Base-by-base conservation (phyloP, 53 echinoderm and acorn worm genomes). In the Luidia sarsii region DNA sequence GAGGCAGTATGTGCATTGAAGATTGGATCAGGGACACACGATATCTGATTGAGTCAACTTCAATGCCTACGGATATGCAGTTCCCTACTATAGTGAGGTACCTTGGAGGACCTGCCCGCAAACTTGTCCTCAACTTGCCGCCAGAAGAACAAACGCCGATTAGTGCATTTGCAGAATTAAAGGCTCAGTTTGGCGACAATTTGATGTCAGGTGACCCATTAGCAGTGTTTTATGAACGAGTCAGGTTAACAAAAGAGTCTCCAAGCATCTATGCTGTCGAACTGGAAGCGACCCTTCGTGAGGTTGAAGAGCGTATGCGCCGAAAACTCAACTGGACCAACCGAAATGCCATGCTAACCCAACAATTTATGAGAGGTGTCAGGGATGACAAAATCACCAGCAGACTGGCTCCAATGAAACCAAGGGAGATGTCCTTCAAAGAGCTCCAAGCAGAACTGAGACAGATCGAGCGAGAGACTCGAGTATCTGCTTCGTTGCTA, bases 21-120 rank as follows among this genome's bases (percentile, higher is more conserved):
- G 81, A 81, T 32, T 82, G 68, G 83, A 39, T 68, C 3, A 55
- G 83, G 14, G 82, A 82, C 46, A 68, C 67, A 21, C 68, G 28
- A 30, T 82, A 54, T 35, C 29, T 68, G 0, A 32, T 83, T 0
- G 31, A 73, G 9, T 60, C 43, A 24, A 48, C 60, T 7, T 19
- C 48, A 3, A 33, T 48, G 5, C 61, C 73, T 10, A 29, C 24
- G 1, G 31, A 43, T 4, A 51, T 57, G 51, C 73, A 71, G 21
- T 45, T 23, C 23, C 22, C 64, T 2, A 29, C 57, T 11, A 63
- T 84, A 13, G 52, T 84, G 9, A 33, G 74, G 0, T 70, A 84
- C 15, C 59, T 82, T 1, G 68, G 82, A n/a, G 84, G 84, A 2
- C 73, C 41, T 29, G 84, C 84, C 16, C 48, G 84, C 16, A 70